Evolutionary conservation across 2,113 vertebrate genomes (phyloP), one percentile per base, ranked within the genome.

Genomic region (Neopipo cinnamomea): DNA sequence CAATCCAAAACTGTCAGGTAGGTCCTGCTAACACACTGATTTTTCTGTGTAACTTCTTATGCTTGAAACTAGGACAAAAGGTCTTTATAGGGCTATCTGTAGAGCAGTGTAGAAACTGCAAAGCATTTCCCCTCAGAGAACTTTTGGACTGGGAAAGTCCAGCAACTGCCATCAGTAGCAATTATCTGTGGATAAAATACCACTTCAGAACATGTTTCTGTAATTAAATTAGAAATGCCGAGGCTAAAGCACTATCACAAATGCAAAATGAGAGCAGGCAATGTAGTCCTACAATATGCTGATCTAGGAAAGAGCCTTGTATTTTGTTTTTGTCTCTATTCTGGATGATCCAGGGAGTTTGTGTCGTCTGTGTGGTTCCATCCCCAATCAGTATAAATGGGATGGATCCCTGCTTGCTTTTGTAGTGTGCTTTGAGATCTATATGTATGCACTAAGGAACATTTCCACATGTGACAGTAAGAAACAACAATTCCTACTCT

Each of bases 171-270:
- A 76, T 88, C 49, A 62, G 37, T 75, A 68, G 28, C 68, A 75
- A 58, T 89, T 44, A 73, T 82, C 74, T 76, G 76, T 81, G 74
- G 78, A 42, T 91, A 77, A 91, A 90, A 47, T 75, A 92, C 6
- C 27, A n/a, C 62, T 93, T 91, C 61, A 65, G 52, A 88, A 47
- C 44, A 21, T 61, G 47, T 93, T 88, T 91, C 50, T 70, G 21
- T 70, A 90, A 73, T 52, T 61, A 66, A 94, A 82, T 66, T 49
- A 47, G 50, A 78, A 78, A 74, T 78, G 52, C 35, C 21, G 44
- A 77, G 50, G 46, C 66, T 94, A 77, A 90, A 73, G 31, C 28
- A 39, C 14, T 66, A 46, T 79, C 42, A 62, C 21, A 89, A 49
- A 77, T 81, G 56, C 58, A 72, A 46, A 85, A 76, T 68, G 41